A percentile compares a stretch with the other conserved stretches of the same genome.
These are phyloP conservation scores for Melospiza melodia DNA, from an alignment of 2,113 vertebrate species.

Conservation along the genomic window DNA sequence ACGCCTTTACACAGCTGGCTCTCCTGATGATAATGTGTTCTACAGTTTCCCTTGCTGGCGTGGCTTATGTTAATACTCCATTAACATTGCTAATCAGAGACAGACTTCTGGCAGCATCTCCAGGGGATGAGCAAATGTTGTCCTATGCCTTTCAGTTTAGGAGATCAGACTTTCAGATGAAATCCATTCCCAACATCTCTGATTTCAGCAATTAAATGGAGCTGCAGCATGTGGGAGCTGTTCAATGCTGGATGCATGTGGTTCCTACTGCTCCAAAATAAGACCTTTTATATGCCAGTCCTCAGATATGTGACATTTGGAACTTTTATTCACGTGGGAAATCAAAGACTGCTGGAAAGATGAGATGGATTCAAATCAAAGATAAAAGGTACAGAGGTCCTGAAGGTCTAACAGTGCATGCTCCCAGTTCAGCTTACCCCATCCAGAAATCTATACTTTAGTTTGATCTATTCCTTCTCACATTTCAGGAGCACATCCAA, in stretches of 20 bases:
- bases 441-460: not conserved
- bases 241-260: constrained; percentile 35
- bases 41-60: constrained; percentile 62
- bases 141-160: constrained; percentile 63
- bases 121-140: constrained; percentile 63
- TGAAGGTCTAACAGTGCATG: constrained; percentile 16
- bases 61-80: constrained; percentile 67
- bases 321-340: constrained; percentile 49
- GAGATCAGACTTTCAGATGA: constrained; percentile 64
- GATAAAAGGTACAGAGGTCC: constrained; percentile 40
- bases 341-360: constrained; percentile 48
- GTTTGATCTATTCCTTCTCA: not conserved
- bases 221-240: constrained; percentile 54
- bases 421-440: not conserved
- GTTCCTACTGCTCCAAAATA: constrained; percentile 28
- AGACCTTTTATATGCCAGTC: constrained; percentile 40
- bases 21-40: constrained; percentile 63
- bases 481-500: not conserved
- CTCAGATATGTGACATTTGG: constrained; percentile 46
- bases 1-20: constrained; percentile 61
- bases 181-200: constrained; percentile 59
- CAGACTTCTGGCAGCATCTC: constrained; percentile 66
- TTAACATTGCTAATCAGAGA: constrained; percentile 70
- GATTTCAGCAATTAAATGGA: constrained; percentile 65
- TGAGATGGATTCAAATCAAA: constrained; percentile 35